phyloP scores from a whole-genome alignment of 2,888 invertebrate species.

The Limenitis arthemis region DNA sequence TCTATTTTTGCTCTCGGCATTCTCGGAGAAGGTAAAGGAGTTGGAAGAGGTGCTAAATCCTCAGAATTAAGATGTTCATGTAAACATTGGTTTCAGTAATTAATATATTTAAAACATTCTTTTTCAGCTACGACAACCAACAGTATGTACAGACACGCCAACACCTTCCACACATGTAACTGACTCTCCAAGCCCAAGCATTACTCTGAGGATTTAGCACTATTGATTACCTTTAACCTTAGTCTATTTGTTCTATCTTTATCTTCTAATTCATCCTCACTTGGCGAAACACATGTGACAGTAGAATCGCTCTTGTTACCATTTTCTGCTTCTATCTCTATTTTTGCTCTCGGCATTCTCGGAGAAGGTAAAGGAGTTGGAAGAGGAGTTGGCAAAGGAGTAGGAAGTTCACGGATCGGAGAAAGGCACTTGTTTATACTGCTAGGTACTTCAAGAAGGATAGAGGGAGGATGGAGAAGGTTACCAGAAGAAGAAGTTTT shows the following conservation, averaged over 20 bases:
- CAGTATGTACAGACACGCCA: constrained; percentile 56
- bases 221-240: constrained; percentile 44
- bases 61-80: too few species aligned
- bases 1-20: constrained; percentile 58
- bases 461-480: constrained; percentile 80
- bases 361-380: constrained; percentile 73
- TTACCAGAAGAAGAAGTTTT: constrained; percentile 72
- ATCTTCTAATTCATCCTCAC: constrained; percentile 62
- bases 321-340: constrained; percentile 35
- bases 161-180: constrained; percentile 62
- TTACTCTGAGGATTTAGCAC: constrained; percentile 29
- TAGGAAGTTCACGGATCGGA: constrained; percentile 84
- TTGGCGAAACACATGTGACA: constrained; percentile 45
- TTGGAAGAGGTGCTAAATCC: constrained; percentile 39
- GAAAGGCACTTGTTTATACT: constrained; percentile 83
- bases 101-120: not conserved
- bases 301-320: constrained; percentile 41
- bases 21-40: constrained; percentile 72
- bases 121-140: constrained; percentile 70
- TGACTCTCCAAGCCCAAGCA: constrained; percentile 61
- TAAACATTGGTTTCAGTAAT: not conserved
- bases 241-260: constrained; percentile 45
- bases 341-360: constrained; percentile 54
- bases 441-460: constrained; percentile 83
- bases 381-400: constrained; percentile 73